Base-by-base conservation (phyloP, 2,797 vertebrate genomes). In the Malacoctenus gilli region DNA sequence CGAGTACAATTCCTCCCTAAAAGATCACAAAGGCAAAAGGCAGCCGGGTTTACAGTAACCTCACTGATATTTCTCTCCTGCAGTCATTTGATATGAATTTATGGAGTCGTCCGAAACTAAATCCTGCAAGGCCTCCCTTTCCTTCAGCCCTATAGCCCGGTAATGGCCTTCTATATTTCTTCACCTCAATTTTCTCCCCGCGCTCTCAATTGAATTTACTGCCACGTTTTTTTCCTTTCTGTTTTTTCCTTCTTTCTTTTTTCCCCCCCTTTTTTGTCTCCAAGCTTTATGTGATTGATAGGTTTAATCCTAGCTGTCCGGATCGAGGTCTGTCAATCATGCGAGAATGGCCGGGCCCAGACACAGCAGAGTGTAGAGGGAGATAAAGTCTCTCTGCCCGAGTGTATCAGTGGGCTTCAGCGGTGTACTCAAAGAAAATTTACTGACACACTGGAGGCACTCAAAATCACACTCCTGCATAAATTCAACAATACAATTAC, bases 121-220 rank as follows among this genome's bases (percentile, higher is more conserved):
- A 91, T 91, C 91, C 88, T 85, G 78, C 86, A 84, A 83, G 82
- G 79, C 85, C 83, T 86, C 87, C 83, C 82, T 89, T 89, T 89
- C 84, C 85, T 75, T 62, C 77, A 84, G 90, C 87, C 81, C 87
- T 79, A 83, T 87, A 84, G 88, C 84, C 77, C 46, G 54, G 83
- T 92, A 91, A 92, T 91, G 88, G 90, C 87, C 86, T 78, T 82
- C 91, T 85, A 91, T 92, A 92, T 92, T 91, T 92, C 90, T 89
- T 85, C 85, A 83, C 85, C 88, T 89, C 90, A 90, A 89, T 91
- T 89, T 90, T 88, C 87, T 87, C 72, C 69, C 80, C 60, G 84
- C 82, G 86, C 85, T 86, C 78, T 83, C 88, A 85, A 86, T 90
- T 89, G 90, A 91, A 92, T 93, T 92, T 92, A 93, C 87, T 80